A percentile compares a stretch with the other conserved stretches of the same genome.
phyloP scores from a whole-genome alignment of 2,888 invertebrate genomes.

The Noctua comes region DNA sequence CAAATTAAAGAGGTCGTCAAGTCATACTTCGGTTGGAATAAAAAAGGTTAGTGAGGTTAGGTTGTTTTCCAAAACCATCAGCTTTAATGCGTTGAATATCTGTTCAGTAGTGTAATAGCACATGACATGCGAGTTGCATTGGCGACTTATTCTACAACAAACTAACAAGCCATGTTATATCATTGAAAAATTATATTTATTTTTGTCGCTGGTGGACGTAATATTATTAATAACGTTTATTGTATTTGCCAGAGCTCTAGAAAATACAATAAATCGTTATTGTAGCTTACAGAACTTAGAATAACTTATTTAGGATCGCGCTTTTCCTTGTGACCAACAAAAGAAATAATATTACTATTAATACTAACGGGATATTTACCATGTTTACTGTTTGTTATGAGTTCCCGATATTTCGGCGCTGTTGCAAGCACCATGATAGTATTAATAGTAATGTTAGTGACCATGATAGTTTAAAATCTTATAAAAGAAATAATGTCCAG shows the following conservation, averaged over 20 bases:
- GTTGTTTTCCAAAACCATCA: not conserved
- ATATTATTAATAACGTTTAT: too few relatives aligned
- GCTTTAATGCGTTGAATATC: not conserved
- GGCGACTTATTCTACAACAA: too few relatives aligned
- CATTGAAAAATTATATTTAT: not conserved
- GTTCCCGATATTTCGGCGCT: too few relatives aligned
- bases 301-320: not conserved
- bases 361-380: too few relatives aligned
- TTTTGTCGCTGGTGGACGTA: not conserved
- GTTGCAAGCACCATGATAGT: too few relatives aligned
- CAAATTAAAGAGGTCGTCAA: not conserved
- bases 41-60: not conserved
- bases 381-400: too few relatives aligned
- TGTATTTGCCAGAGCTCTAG: not conserved
- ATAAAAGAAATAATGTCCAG: too few relatives aligned
- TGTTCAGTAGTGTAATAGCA: not conserved
- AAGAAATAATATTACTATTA: too few relatives aligned
- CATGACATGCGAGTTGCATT: too few relatives aligned
- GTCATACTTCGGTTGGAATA: not conserved
- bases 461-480: too few relatives aligned
- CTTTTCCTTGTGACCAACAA: not conserved
- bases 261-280: not conserved
- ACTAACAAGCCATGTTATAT: not conserved
- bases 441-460: too few relatives aligned
- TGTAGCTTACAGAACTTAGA: not conserved